Conservation (phyloP, 23 tunicate species). For the Ascidia mentula region DNA sequence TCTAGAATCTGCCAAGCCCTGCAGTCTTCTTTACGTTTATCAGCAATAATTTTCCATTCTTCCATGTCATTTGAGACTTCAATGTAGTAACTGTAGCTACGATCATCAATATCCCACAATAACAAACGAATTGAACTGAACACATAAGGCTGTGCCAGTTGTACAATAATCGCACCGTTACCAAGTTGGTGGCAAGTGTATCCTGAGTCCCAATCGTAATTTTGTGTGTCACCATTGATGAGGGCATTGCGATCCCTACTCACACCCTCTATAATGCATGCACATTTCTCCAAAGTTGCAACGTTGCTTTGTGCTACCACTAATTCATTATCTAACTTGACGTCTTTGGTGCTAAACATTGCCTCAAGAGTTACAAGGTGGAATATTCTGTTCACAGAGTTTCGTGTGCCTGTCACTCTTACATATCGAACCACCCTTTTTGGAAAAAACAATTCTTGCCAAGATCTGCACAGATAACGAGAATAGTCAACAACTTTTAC, state of each 20-base stretch:
- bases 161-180: conserved; percentile 73
- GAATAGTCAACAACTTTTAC: conserved; percentile 76
- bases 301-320: conserved; percentile 67
- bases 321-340: conserved; percentile 32
- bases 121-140: conserved; percentile 70
- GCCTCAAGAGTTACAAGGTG: conserved; percentile 92
- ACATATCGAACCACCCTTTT: conserved; percentile 91
- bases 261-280: conserved; percentile 98
- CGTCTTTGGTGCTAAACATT: conserved; percentile 50
- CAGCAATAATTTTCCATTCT: conserved; percentile 65
- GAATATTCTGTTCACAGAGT: conserved; percentile 79
- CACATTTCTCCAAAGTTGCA: conserved; percentile 64
- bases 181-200: conserved; percentile 98
- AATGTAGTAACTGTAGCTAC: conserved; percentile 76
- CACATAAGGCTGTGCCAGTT: conserved; percentile 83
- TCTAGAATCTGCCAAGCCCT: conserved; percentile 76
- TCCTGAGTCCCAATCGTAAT: conserved; percentile 96
- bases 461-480: conserved; percentile 69
- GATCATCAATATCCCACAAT: conserved; percentile 92
- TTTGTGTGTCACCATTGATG: conserved; percentile 72
- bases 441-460: conserved; percentile 81
- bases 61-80: conserved; percentile 64
- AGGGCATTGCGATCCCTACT: conserved; percentile 85
- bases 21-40: conserved; percentile 84
- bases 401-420: conserved; percentile 91